These are phyloP conservation scores for Nycticebus coucang DNA, from an alignment of 2,113 vertebrate species.

Conservation along the genomic window DNA sequence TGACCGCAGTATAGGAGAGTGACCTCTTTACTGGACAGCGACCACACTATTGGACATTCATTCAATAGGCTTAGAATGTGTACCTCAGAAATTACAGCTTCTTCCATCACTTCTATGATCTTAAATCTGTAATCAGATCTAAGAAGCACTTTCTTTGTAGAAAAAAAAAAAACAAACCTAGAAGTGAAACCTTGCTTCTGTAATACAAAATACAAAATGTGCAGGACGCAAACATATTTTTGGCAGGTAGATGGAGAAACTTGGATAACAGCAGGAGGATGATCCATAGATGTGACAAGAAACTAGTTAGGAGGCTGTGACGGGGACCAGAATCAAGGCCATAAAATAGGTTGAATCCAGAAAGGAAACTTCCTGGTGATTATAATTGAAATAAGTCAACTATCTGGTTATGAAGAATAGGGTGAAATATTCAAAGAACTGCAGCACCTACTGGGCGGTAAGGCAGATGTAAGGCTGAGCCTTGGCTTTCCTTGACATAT, in stretches of 20 bases:
- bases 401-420: not conserved
- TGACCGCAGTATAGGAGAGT: too few relatives aligned
- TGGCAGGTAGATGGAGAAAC: not conserved
- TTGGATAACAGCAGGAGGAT: not conserved
- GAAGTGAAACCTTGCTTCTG: not conserved
- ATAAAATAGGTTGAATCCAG: not conserved
- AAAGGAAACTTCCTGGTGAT: not conserved
- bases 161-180: not conserved
- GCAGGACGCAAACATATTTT: rapidly evolving
- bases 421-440: not conserved
- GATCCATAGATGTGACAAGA: not conserved
- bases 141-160: not conserved
- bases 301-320: not conserved
- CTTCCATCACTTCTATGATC: not conserved
- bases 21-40: too few relatives aligned
- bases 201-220: not conserved
- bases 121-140: not conserved
- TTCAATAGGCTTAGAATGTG: not conserved
- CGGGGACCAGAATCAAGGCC: not conserved
- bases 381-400: not conserved
- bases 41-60: not conserved
- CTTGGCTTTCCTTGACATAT: not conserved
- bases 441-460: not conserved
- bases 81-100: not conserved
- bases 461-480: not conserved